A percentile compares a stretch with the other conserved stretches of the same genome.
Evolutionary conservation across 2,797 vertebrate genomes (phyloP).

Genomic region (Sebastes miniatus): DNA sequence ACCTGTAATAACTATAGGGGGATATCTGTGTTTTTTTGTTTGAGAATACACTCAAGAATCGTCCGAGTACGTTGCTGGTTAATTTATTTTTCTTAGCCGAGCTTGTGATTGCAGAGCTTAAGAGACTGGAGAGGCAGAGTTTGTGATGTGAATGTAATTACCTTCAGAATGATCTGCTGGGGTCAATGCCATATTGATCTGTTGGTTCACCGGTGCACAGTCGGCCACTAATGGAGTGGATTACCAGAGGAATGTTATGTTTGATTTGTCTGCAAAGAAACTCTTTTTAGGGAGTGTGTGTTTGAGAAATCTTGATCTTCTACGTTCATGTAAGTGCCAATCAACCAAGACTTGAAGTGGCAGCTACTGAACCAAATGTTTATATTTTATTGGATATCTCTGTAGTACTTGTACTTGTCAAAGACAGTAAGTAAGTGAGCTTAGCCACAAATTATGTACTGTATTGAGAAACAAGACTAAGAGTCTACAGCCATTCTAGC

Average conservation of each 20-base stretch:
- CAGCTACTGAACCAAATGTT: not conserved
- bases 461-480: not conserved
- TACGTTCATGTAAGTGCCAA: not conserved
- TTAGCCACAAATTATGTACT: not conserved
- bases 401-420: not conserved
- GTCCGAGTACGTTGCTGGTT: slow-evolving; percentile 1
- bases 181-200: slow-evolving; percentile 59
- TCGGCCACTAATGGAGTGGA: slow-evolving; percentile 43
- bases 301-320: slow-evolving; percentile 42
- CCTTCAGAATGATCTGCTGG: slow-evolving; percentile 8
- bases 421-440: not conserved
- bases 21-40: slow-evolving; percentile 38
- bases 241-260: slow-evolving; percentile 55
- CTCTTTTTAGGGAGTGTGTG: slow-evolving; percentile 18
- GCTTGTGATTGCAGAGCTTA: slow-evolving; percentile 31
- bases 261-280: slow-evolving; percentile 40
- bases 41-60: slow-evolving; percentile 20
- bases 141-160: slow-evolving; percentile 54
- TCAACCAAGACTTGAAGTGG: not conserved
- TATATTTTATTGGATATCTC: not conserved
- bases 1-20: slow-evolving; percentile 41
- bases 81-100: slow-evolving; percentile 47
- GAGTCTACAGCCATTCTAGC: not conserved
- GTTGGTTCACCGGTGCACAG: slow-evolving; percentile 23
- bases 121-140: slow-evolving; percentile 15